Evolutionary conservation across 2,888 invertebrate genomes (phyloP), one percentile per base, ranked within the genome.

Genomic region (Tholera decimalis): DNA sequence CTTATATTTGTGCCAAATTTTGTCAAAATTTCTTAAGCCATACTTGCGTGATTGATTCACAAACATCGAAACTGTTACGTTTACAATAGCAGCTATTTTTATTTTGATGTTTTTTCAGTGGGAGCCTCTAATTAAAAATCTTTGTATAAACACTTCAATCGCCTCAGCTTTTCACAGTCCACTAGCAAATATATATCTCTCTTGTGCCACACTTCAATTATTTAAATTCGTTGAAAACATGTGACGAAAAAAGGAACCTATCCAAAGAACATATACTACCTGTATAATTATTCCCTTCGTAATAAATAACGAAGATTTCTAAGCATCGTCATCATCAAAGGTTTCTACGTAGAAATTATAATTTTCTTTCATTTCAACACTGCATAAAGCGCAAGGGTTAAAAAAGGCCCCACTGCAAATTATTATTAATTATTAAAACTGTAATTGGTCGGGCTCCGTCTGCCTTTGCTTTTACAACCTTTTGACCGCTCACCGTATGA

Each of bases 401-500:
- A 62, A 73, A 64, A 53, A 54, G 57, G 63, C 66, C 64, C 67
- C 37, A 57, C 69, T 75, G 78, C 67, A 79, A 81, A 82, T 82
- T 80, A 79, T 79, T 84, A 83, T 85, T 84, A 83, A 86, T 85
- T 77, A 86, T 84, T 84, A 78, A 82, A 83, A 80, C 78, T 77
- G 75, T 85, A 86, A 86, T 86, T 86, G 85, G 84, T 83, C 71
- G 55, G 53, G 62, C 76, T 61, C 71, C 69, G 67, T 69, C 66
- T 72, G 64, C 73, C 39, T 68, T 67, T 54, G 60, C 78, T 55
- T 55, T 77, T 58, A 35, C 37, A 77, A 73, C 80, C 79, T 82
- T 85, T 84, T 85, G 83, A 85, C 72, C 73, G 68, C 68, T 59
- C 73, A 64, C 73, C 80, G 79, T 79, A 70, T 71, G 71, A 68